These are phyloP conservation scores for Zosterops pallidus DNA, from an alignment of 2,113 vertebrate genomes.

Conservation along the genomic window DNA sequence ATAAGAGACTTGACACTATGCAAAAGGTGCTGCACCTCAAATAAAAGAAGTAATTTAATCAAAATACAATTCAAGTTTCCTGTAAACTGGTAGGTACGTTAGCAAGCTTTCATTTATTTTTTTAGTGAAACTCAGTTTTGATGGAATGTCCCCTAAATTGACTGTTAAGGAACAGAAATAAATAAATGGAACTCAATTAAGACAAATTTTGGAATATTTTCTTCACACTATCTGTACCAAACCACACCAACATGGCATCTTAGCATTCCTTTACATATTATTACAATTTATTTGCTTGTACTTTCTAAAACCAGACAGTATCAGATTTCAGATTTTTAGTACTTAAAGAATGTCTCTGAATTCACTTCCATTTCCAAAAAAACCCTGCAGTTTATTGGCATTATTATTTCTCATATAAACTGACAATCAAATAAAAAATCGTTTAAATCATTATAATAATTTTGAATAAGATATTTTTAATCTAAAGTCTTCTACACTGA, in stretches of 20 bases:
- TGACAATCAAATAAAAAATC: not conserved
- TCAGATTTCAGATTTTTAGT: not conserved
- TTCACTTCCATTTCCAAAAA: slow-evolving; percentile 18
- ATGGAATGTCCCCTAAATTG: not conserved
- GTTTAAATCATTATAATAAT: slow-evolving; percentile 22
- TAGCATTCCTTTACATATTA: not conserved
- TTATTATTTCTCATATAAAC: slow-evolving; percentile 43
- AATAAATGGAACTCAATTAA: not conserved
- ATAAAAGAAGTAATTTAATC: not conserved
- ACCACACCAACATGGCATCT: not conserved
- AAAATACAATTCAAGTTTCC: not conserved
- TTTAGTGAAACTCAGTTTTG: not conserved
- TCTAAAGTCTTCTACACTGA: not conserved
- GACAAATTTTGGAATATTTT: not conserved
- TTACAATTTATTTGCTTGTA: not conserved
- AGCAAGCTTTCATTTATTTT: not conserved
- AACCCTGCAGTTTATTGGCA: not conserved
- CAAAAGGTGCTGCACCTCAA: not conserved
- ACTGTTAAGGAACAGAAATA: not conserved
- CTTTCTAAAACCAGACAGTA: not conserved
- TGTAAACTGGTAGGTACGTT: not conserved
- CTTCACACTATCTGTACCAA: not conserved
- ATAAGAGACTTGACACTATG: not conserved
- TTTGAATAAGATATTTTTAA: not conserved
- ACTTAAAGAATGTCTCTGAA: not conserved